Conservation (phyloP, 2,113 vertebrate genomes). For the Xyrauchen texanus region DNA sequence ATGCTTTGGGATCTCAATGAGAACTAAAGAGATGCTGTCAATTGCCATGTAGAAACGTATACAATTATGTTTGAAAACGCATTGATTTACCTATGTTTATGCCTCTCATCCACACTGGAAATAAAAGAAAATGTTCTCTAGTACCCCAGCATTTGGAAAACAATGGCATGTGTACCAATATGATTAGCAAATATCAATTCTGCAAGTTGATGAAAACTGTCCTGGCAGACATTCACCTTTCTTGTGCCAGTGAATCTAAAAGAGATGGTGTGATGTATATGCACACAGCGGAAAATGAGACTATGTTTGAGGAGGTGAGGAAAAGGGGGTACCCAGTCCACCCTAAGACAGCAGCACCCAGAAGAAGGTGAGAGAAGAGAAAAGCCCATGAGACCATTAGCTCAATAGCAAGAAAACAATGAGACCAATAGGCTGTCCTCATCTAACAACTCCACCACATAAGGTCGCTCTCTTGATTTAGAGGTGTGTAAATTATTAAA, state of each 20-base stretch:
- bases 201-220: slow-evolving; percentile 3
- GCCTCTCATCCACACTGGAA: no score
- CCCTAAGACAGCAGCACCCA: slow-evolving; percentile 4
- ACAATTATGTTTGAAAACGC: slow-evolving; percentile 37
- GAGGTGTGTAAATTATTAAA: no score
- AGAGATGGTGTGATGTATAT: slow-evolving; percentile 55
- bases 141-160: no score
- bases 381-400: not conserved
- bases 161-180: not conserved
- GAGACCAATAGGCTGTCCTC: not conserved
- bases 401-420: slow-evolving; percentile 19
- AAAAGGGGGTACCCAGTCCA: not conserved
- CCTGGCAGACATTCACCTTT: slow-evolving; percentile 44
- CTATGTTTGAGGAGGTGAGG: not conserved
- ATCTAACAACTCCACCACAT: no score
- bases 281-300: slow-evolving; percentile 48
- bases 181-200: slow-evolving; percentile 24
- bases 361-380: not conserved
- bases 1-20: no score
- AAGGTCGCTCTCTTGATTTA: no score
- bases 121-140: slow-evolving; percentile 52
- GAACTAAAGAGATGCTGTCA: no score
- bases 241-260: slow-evolving; percentile 58
- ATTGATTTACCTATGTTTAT: slow-evolving; percentile 61
- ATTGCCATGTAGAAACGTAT: no score